Evolutionary conservation across 1,140 invertebrate species (phyloP), one percentile per base, ranked within the genome.

Genomic region (Lucilia cuprina): DNA sequence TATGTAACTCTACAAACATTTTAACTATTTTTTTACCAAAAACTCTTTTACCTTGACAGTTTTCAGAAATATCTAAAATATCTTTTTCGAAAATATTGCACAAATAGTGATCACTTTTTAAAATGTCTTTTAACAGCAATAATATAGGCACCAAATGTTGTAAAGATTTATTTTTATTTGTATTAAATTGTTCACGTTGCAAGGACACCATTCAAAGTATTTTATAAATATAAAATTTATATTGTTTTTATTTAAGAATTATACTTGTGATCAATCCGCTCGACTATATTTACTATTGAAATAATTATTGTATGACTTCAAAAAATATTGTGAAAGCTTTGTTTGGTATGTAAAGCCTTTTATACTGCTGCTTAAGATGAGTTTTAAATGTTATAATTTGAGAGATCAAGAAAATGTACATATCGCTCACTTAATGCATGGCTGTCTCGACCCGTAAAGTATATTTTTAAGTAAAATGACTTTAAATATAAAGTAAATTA

Each of bases 181-280:
- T 80, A 50, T 19, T 17, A 25, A 82, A 14, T 25, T 25, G 55
- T 19, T 30, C 19, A 65, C 50, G 19, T 65, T 65, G 25, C 82
- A 83, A 55, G 47, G 65, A 50, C 82, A 83, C 82, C 82, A 83
- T 83, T 83, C 82, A 83, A 83, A 83, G 19, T 50, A 12, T 80
- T 80, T 50, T 80, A 12, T 25, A 49, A 49, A 80, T 25, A 21
- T 19, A 78, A 49, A 65, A 8, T 21, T 70, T 7, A 21, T 19
- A 70, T 70, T 19, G 3, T 70, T 70, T 70, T 19, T 70, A 7
- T 21, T 21, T 10, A 19, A 70, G 21, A 25, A 70, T 7, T 70
- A 21, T 70, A 13, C 10, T 13, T 50, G 49, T 50, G 13, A 25
- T 13, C 9, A 25, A 49, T 80, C 25, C 30, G 25, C 19, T 77